Evolutionary conservation across 2,888 invertebrate genomes (phyloP).

Genomic region (Thereva nobilitata): DNA sequence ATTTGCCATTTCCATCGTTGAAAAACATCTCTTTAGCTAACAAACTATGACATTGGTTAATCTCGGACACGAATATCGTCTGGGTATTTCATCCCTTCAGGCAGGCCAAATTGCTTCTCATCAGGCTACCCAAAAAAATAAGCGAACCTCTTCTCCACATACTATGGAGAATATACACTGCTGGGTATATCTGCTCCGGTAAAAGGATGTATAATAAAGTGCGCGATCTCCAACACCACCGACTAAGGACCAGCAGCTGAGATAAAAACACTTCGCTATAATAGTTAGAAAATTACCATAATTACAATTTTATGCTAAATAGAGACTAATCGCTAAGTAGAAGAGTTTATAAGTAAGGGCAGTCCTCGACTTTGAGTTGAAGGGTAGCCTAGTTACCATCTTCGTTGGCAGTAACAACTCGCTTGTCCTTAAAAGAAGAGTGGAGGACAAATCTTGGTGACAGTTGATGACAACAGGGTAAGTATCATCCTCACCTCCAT

Average conservation of each 20-base stretch:
- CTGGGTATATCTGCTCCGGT: no score
- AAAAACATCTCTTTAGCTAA: constrained; percentile 4
- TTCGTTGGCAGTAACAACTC: neutral
- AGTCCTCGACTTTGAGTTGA: neutral
- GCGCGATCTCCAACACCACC: constrained; percentile 13
- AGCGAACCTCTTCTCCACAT: neutral
- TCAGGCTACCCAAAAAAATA: neutral
- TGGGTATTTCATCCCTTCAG: neutral
- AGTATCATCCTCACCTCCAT: constrained; percentile 10
- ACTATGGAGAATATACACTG: constrained; percentile 5
- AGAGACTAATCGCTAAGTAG: constrained; percentile 38
- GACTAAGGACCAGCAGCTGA: constrained; percentile 15
- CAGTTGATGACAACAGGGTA: constrained; percentile 35
- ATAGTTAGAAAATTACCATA: constrained; percentile 39
- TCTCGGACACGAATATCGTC: neutral
- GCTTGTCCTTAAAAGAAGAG: constrained; percentile 8
- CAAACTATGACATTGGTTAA: neutral
- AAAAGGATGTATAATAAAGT: neutral
- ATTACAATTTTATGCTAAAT: constrained; percentile 40
- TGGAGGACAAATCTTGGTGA: constrained; percentile 28
- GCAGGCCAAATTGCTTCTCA: neutral
- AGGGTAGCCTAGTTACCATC: constrained; percentile 1
- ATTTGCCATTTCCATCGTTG: no score
- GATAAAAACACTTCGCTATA: constrained; percentile 39
- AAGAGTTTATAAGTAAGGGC: constrained; percentile 36